Evolutionary conservation across 2,888 invertebrate species (phyloP).

Genomic region (Idaea dimidiata): DNA sequence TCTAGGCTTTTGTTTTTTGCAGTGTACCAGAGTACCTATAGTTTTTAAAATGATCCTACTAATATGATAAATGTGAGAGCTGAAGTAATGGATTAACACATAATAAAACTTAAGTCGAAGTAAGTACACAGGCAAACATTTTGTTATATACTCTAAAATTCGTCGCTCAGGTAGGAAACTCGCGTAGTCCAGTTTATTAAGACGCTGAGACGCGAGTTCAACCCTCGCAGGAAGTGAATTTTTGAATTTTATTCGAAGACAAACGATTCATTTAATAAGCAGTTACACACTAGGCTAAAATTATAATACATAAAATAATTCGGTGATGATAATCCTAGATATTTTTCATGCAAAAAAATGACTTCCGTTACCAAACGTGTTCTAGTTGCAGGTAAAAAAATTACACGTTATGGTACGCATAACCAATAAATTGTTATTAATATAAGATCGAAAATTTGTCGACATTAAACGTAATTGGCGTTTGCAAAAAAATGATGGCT

Average conservation of each 20-base stretch:
- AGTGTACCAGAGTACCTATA: too few relatives aligned
- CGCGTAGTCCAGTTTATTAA: too few relatives aligned
- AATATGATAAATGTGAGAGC: too few relatives aligned
- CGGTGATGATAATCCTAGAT: background rate
- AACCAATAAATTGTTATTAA: background rate
- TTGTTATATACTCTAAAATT: too few relatives aligned
- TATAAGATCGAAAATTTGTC: background rate
- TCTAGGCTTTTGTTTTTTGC: background rate
- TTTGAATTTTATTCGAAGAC: too few relatives aligned
- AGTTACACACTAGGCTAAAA: background rate
- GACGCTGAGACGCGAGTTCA: too few relatives aligned
- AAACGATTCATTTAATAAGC: background rate
- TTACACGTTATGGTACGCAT: background rate
- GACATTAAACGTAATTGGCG: background rate
- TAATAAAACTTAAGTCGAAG: too few relatives aligned
- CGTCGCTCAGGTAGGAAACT: too few relatives aligned
- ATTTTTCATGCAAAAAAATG: background rate
- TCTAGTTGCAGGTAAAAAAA: background rate
- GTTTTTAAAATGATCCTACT: too few relatives aligned
- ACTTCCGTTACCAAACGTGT: background rate
- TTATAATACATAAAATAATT: background rate
- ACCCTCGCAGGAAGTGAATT: too few relatives aligned
- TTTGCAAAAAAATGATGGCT: background rate
- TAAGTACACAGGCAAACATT: too few relatives aligned
- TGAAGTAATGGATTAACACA: too few relatives aligned